Conservation (phyloP, 2,113 vertebrate species). For the Mormoops blainvillei region DNA sequence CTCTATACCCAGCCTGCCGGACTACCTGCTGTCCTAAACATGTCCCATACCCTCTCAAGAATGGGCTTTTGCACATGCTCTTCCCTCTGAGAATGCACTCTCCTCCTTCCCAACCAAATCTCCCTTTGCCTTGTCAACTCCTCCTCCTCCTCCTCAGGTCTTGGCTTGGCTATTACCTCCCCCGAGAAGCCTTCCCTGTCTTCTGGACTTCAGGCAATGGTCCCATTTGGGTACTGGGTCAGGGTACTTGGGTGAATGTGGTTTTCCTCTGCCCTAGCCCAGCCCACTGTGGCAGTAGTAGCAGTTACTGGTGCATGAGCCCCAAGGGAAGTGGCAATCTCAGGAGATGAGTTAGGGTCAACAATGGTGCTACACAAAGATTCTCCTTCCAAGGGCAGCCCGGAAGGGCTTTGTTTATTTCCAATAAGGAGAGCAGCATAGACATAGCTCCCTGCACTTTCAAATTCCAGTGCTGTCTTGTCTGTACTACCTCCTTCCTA, state of each 20-base stretch:
- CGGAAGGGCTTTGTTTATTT: background rate
- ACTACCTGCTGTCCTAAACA: background rate
- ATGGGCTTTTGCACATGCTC: background rate
- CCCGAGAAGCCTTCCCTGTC: background rate
- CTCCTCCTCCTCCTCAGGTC: background rate
- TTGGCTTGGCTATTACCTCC: background rate
- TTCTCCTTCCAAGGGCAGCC: background rate
- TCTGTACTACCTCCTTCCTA: background rate
- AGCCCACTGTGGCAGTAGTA: background rate
- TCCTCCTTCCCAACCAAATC: background rate
- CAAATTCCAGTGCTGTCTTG: background rate
- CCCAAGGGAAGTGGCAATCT: background rate
- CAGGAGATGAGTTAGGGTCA: background rate
- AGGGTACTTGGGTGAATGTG: background rate
- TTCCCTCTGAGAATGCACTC: background rate
- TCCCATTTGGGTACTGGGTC: background rate
- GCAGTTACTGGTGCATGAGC: background rate
- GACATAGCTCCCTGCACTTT: background rate
- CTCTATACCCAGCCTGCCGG: background rate
- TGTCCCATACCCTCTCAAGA: background rate
- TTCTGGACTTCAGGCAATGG: background rate
- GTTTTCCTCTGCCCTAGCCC: background rate
- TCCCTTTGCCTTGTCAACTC: background rate
- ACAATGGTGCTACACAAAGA: background rate
- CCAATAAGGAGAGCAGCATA: background rate